Percentiles rank a stretch among this genome's conserved stretches.
phyloP scores from a whole-genome alignment of 2,888 invertebrate genomes.

The Torymus texanus region DNA sequence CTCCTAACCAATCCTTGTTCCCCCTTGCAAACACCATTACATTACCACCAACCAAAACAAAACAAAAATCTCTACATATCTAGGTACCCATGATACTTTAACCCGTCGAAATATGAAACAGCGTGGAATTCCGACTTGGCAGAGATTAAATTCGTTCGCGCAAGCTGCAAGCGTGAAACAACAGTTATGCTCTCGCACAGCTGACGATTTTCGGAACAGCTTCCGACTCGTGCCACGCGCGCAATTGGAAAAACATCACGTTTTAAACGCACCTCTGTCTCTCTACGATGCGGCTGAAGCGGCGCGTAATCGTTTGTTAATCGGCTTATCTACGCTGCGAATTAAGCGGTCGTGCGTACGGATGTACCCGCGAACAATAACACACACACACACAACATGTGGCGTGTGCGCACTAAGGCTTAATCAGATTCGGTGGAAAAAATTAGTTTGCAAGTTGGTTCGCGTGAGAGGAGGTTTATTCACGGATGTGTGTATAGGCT shows the following conservation, averaged over 20 bases:
- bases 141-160: slow-evolving; percentile 32
- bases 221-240: not conserved
- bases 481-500: too few relatives aligned
- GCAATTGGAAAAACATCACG: slow-evolving; percentile 45
- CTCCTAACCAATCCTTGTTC: too few relatives aligned
- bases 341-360: slow-evolving; percentile 21
- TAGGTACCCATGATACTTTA: too few relatives aligned
- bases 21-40: too few relatives aligned
- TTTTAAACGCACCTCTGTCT: slow-evolving; percentile 3
- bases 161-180: slow-evolving; percentile 29
- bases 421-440: slow-evolving; percentile 54
- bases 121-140: not conserved
- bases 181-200: not conserved
- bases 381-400: too few relatives aligned
- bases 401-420: slow-evolving; percentile 46
- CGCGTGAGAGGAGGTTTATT: too few relatives aligned
- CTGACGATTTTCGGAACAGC: not conserved
- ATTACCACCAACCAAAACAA: too few relatives aligned
- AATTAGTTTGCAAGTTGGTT: slow-evolving; percentile 23
- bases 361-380: not conserved
- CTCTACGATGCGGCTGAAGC: not conserved
- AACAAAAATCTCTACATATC: too few relatives aligned
- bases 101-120: not conserved
- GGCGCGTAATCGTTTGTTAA: slow-evolving; percentile 54
- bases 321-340: slow-evolving; percentile 57